phyloP scores from a whole-genome alignment of 2,113 vertebrate species.

The Chloebia gouldiae region DNA sequence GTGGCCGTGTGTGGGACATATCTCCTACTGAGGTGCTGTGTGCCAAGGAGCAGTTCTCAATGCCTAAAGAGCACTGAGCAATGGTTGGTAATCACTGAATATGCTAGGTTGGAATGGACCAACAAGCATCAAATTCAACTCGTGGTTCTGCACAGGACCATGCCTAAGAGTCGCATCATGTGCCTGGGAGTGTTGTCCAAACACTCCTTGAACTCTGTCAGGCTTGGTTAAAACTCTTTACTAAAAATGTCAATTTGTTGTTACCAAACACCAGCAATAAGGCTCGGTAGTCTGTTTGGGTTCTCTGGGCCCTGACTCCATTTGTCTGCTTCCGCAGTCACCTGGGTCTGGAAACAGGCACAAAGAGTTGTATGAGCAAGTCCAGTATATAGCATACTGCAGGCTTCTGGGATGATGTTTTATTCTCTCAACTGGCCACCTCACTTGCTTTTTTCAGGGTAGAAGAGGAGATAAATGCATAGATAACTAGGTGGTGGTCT shows the following conservation, averaged over 20 bases:
- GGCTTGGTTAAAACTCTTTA: background rate
- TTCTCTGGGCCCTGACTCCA: background rate
- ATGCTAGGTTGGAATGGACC: background rate
- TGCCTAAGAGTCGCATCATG: background rate
- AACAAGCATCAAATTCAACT: accelerated
- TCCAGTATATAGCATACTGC: background rate
- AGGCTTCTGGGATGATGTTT: background rate
- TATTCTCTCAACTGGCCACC: background rate
- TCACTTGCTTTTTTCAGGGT: background rate
- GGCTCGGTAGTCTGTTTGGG: background rate
- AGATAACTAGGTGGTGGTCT: background rate
- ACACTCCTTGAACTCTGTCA: background rate
- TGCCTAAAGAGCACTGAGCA: background rate
- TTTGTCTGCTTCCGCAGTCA: background rate
- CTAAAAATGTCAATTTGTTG: accelerated
- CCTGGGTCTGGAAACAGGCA: background rate
- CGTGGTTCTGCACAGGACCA: background rate
- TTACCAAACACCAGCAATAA: background rate
- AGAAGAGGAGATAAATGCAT: background rate
- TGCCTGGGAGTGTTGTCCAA: background rate
- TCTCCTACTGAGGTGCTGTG: accelerated
- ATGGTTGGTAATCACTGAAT: background rate
- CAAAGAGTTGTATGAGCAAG: background rate
- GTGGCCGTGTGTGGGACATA: accelerated
- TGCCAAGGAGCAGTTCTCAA: background rate